Base-by-base conservation (phyloP, 1,140 invertebrate genomes). In the Coptotermes formosanus region DNA sequence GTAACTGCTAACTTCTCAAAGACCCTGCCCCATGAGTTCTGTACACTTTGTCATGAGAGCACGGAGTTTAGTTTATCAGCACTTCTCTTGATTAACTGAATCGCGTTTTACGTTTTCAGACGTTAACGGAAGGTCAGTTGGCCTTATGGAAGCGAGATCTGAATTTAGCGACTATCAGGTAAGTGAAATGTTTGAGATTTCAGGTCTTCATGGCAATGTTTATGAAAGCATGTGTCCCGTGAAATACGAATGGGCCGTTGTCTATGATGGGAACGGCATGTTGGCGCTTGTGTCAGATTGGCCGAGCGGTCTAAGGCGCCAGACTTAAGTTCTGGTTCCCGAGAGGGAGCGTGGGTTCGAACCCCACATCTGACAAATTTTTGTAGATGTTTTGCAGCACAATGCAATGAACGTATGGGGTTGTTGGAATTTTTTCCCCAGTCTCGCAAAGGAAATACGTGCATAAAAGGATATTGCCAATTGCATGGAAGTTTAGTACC, bases 281-380 rank as follows among this genome's bases (percentile, higher is more conserved):
- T 43, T 84, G 6, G 30, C 23, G 30, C 59, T 21, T 0, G 9
- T 89, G 88, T 88, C 89, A 89, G 87, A 86, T 87, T 88, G 88
- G 87, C 87, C 87, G 87, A 89, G 88, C 86, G 87, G 88, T 88
- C 86, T 87, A 88, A 89, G 87, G 86, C 87, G 87, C 85, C 93
- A 94, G 93, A 94, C 93, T 94, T 94, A 94, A 94, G 93, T 92
- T 94, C 93, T 94, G 93, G 93, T 94, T 94, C 93, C 92, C 93
- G 91, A 92, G 89, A 91, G 93, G 93, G 93, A 94, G 93, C 93
- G 94, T 94, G 93, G 93, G 93, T 94, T 94, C 93, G 93, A 94
- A 94, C 93, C 93, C 93, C 94, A 94, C 94, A 94, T 93, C 93
- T 94, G 93, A 86, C 85, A 86, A 6, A 81, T 82, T 48, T 83